Percentiles rank a stretch among this genome's conserved stretches.
Evolutionary conservation across 2,113 vertebrate species (phyloP).

Genomic region (Ceyx margarethae): DNA sequence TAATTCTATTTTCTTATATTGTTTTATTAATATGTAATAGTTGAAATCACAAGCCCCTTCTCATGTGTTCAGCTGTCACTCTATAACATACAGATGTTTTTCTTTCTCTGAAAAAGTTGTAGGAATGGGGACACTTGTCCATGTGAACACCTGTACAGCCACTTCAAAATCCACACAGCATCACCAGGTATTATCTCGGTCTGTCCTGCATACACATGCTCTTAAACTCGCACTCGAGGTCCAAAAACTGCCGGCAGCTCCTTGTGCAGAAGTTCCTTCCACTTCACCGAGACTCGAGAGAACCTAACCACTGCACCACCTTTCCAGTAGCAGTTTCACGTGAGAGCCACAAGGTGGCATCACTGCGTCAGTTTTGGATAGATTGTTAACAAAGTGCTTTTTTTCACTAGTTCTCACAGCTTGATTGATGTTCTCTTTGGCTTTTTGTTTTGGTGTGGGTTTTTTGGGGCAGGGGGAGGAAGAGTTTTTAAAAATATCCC

Average conservation of each 20-base stretch:
- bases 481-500: neutral
- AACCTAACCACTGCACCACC: neutral
- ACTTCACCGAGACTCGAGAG: neutral
- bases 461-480: no score
- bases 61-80: neutral
- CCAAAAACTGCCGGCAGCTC: neutral
- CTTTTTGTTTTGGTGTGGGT: neutral
- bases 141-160: neutral
- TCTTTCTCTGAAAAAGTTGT: neutral
- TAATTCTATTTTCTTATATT: neutral
- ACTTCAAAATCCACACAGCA: neutral
- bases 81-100: neutral
- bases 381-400: neutral
- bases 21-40: neutral
- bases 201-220: neutral
- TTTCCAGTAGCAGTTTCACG: neutral
- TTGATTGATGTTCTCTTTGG: neutral
- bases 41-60: neutral
- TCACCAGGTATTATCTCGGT: neutral
- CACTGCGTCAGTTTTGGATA: neutral
- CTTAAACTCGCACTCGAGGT: neutral
- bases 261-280: neutral
- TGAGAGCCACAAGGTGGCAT: conserved; percentile 35
- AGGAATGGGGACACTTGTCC: neutral
- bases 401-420: neutral